These are phyloP conservation scores for Beroe forskalii DNA, from an alignment of 37 sponge, comb jelly and placozoan species.

Conservation along the genomic window DNA sequence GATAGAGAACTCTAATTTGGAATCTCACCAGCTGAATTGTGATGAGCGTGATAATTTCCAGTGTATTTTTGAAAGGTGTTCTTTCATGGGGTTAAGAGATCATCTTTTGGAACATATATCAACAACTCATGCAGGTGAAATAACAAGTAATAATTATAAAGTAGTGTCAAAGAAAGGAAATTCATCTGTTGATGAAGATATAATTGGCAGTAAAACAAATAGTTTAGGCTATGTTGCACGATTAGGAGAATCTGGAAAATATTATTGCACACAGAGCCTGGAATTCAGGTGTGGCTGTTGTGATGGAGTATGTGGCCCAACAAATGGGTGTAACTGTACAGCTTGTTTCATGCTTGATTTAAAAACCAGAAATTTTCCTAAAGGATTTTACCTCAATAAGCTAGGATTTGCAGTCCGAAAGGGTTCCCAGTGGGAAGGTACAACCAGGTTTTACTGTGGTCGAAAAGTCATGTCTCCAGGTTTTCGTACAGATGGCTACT, in stretches of 20 bases:
- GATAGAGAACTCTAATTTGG: neutral
- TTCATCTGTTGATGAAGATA: neutral
- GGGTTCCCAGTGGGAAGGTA: neutral
- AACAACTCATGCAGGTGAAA: neutral
- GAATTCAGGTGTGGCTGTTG: neutral
- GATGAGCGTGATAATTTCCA: neutral
- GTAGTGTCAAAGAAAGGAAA: neutral
- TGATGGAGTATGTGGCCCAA: slow-evolving; percentile 24
- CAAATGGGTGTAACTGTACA: slow-evolving; percentile 44
- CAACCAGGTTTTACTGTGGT: slow-evolving; percentile 12
- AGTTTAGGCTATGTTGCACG: neutral
- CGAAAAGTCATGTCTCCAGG: slow-evolving; percentile 24
- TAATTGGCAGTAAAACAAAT: neutral
- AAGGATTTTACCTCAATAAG: slow-evolving; percentile 18
- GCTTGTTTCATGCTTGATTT: slow-evolving; percentile 40
- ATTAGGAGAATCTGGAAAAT: slow-evolving; percentile 33
- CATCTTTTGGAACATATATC: neutral
- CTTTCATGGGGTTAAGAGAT: neutral
- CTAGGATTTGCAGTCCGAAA: neutral
- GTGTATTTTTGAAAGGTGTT: neutral
- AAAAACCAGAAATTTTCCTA: neutral
- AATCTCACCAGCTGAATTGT: neutral
- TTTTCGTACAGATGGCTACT: slow-evolving; percentile 5
- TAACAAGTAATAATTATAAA: neutral
- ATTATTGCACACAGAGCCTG: neutral